Conservation (phyloP, 1,140 invertebrate species). For the Idris sp. region DNA sequence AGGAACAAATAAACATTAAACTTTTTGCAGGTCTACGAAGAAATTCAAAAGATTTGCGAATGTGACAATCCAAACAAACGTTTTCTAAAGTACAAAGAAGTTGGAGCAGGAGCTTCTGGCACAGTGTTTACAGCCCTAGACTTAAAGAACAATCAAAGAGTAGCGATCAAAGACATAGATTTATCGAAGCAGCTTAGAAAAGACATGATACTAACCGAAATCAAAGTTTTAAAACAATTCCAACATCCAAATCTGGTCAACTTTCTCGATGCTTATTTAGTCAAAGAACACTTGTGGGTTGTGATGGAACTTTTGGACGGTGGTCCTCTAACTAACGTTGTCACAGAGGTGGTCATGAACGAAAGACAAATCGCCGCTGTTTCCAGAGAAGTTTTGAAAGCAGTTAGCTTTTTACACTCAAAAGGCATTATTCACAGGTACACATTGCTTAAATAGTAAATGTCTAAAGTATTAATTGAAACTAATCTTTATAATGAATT, state of each 20-base stretch:
- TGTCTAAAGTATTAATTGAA: too few species aligned
- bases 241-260: slow-evolving; percentile 98
- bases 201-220: slow-evolving; percentile 96
- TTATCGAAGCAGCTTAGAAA: slow-evolving; percentile 95
- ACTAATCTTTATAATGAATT: too few species aligned
- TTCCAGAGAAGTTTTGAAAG: slow-evolving; percentile 93
- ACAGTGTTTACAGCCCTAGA: slow-evolving; percentile 95
- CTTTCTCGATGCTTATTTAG: slow-evolving; percentile 93
- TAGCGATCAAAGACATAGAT: slow-evolving; percentile 98
- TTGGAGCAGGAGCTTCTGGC: slow-evolving; percentile 93
- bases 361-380: slow-evolving; percentile 98
- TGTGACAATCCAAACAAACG: slow-evolving; percentile 86
- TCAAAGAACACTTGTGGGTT: slow-evolving; percentile 95
- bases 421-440: slow-evolving; percentile 90
- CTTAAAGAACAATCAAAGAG: slow-evolving; percentile 85
- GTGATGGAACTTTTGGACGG: slow-evolving; percentile 97
- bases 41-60: slow-evolving; percentile 88
- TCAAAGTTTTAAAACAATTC: slow-evolving; percentile 94
- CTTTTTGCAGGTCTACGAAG: slow-evolving; percentile 86
- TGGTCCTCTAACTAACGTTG: slow-evolving; percentile 97
- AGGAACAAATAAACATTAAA: too few species aligned
- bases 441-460: too few species aligned
- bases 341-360: slow-evolving; percentile 98
- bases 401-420: slow-evolving; percentile 93
- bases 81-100: slow-evolving; percentile 90